Conservation (phyloP, 2,113 vertebrate genomes). For the Ailuropoda melanoleuca region DNA sequence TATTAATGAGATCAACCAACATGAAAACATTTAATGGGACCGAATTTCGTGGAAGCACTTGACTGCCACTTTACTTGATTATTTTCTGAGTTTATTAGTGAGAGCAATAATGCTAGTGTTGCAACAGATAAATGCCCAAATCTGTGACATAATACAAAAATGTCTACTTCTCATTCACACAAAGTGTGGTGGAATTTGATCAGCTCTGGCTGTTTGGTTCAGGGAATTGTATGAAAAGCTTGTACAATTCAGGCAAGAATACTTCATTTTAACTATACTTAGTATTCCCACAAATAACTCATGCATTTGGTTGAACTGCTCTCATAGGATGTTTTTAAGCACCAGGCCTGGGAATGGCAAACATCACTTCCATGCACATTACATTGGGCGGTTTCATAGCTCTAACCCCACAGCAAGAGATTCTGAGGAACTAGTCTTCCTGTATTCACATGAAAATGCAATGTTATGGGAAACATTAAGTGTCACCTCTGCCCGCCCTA, state of each 20-base stretch:
- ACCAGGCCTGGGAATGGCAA: background rate
- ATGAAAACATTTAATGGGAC: slow-evolving; percentile 7
- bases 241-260: background rate
- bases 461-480: background rate
- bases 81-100: slow-evolving; percentile 30
- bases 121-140: background rate
- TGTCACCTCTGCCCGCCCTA: background rate
- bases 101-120: background rate
- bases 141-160: background rate
- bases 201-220: background rate
- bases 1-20: slow-evolving; percentile 33
- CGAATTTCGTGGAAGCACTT: background rate
- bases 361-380: background rate
- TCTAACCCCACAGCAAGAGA: background rate
- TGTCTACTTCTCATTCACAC: background rate
- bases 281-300: background rate
- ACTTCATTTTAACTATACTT: background rate
- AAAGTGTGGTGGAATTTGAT: background rate
- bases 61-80: background rate
- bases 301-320: background rate
- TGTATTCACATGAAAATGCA: background rate
- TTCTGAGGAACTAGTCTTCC: background rate
- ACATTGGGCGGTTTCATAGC: background rate
- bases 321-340: background rate
- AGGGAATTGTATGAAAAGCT: background rate